Evolutionary conservation across 2,113 vertebrate species (phyloP), one percentile per base, ranked within the genome.

Genomic region (Elephas maximus): DNA sequence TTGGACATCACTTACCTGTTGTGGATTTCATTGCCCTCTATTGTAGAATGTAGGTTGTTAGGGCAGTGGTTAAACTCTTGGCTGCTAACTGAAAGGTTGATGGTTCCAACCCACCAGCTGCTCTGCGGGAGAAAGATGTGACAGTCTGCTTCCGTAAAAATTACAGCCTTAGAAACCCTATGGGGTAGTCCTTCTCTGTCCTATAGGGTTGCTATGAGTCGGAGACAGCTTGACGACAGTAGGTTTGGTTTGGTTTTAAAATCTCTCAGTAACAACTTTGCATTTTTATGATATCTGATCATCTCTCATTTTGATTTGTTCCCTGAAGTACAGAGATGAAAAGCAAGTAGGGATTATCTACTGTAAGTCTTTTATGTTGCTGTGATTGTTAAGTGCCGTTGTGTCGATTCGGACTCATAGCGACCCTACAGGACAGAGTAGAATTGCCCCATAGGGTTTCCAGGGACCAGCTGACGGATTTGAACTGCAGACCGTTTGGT

Each of bases 281-380:
- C 28, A 26, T 53, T 78, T 67, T 74, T 48, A 2, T 24, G 24
- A 45, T 80, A 23, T 67, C 44, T 9, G 65, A n/a, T 45, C 51
- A 60, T 77, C 65, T 90, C 12, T 63, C 57, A 83, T 77, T 89
- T 91, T 62, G 5, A 78, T 83, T 95, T 90, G 24, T n/a, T 91
- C 73, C 60, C 9, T 33, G 57, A 96, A 74, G 28, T 57, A 41
- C 14, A 67, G 8, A 69, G 41, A 5, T 78, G 51, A 91, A 91
- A 79, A 2, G 30, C 89, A 90, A 51, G 78, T 8, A 67, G 45
- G 18, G 8, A 24, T 79, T 76, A 93, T 91, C 65, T 88, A 57
- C 82, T 28, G 4, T 7, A 86, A 87, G 67, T 11, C 41, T 88
- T 28, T 92, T 82, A 8, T 41, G 86, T 88, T 62, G 48, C 10